A percentile compares a stretch with the other conserved stretches of the same genome.
Conservation (phyloP, 2,888 invertebrate species). For the Meta bourneti region DNA sequence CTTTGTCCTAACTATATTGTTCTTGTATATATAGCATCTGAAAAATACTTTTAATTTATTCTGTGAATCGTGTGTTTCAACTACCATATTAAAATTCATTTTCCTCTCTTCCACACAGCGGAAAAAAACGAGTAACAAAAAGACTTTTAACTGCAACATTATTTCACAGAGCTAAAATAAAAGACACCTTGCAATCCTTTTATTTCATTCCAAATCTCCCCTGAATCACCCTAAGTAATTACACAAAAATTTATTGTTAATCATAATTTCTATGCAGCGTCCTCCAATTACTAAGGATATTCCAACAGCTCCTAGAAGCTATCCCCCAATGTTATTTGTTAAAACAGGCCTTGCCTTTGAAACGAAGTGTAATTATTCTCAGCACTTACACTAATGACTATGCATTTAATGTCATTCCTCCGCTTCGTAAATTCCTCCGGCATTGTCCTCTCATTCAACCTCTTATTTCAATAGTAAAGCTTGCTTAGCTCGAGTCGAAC, state of each 20-base stretch:
- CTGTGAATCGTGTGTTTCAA: too few relatives aligned
- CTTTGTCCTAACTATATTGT: too few relatives aligned
- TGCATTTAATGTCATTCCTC: constrained; percentile 50
- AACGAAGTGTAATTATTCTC: constrained; percentile 25
- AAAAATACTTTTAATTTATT: too few relatives aligned
- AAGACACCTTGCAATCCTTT: too few relatives aligned
- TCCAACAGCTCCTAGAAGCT: neutral
- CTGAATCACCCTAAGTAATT: neutral
- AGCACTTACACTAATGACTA: constrained; percentile 45
- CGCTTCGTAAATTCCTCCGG: neutral
- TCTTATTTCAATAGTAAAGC: constrained; percentile 37
- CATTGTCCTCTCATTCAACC: constrained; percentile 31
- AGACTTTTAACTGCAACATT: too few relatives aligned
- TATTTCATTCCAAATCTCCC: neutral
- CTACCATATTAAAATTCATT: too few relatives aligned
- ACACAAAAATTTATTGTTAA: neutral
- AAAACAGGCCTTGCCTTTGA: constrained; percentile 30
- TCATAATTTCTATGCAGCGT: neutral
- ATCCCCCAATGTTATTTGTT: neutral
- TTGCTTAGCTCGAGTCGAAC: constrained; percentile 25
- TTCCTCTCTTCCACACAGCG: too few relatives aligned
- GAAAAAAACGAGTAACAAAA: too few relatives aligned
- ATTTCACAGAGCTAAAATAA: too few relatives aligned
- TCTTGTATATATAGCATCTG: too few relatives aligned
- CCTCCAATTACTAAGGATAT: neutral